Evolutionary conservation across 2,797 vertebrate genomes (phyloP).

Genomic region (Melanotaenia pygmaea): DNA sequence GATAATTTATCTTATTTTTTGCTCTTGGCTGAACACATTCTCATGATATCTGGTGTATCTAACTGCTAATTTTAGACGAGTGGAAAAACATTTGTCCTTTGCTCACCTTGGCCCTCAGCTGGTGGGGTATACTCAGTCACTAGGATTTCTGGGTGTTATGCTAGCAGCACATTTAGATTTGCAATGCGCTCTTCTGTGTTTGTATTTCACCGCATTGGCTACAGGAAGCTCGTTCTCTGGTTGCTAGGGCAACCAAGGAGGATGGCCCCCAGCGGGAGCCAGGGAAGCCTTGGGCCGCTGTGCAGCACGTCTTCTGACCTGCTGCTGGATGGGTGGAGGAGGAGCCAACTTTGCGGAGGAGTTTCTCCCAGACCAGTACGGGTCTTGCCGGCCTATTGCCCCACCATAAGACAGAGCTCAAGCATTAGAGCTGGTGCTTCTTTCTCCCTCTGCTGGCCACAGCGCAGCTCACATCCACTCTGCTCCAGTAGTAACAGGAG

Average conservation of each 20-base stretch:
- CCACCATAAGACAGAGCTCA: conserved; percentile 53
- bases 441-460: conserved; percentile 65
- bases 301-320: conserved; percentile 58
- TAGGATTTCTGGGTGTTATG: conserved; percentile 50
- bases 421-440: conserved; percentile 42
- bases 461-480: conserved; percentile 52
- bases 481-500: conserved; percentile 53
- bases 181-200: conserved; percentile 54
- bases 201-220: conserved; percentile 42
- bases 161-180: conserved; percentile 43
- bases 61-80: conserved; percentile 70
- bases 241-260: conserved; percentile 76
- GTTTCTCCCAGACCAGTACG: conserved; percentile 47
- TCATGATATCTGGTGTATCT: conserved; percentile 28
- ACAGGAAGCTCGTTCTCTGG: conserved; percentile 60
- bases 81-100: conserved; percentile 68
- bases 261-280: conserved; percentile 53
- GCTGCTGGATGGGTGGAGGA: conserved; percentile 66
- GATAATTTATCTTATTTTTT: conserved; percentile 13
- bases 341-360: conserved; percentile 75
- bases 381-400: conserved; percentile 54
- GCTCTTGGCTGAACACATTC: conserved; percentile 20
- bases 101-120: conserved; percentile 65
- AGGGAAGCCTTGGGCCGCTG: conserved; percentile 62
- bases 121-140: conserved; percentile 23